A percentile compares a stretch with the other conserved stretches of the same genome.
phyloP scores from a whole-genome alignment of 1,140 invertebrate genomes.

The Apis florea region DNA sequence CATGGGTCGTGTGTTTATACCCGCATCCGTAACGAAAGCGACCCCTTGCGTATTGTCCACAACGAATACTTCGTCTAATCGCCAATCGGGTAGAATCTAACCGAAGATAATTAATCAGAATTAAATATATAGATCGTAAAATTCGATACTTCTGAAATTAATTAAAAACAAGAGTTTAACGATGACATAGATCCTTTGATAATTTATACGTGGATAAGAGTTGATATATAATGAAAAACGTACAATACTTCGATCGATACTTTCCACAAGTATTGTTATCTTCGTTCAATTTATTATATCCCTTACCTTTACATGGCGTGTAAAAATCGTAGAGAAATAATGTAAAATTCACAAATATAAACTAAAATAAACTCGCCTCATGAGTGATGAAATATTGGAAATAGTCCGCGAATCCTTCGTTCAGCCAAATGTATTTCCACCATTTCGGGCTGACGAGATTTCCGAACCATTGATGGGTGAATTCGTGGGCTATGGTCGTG shows the following conservation, averaged over 20 bases:
- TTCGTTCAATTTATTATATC: too few species aligned
- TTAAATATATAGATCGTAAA: neutral
- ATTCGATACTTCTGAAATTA: too few species aligned
- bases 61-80: slow-evolving; percentile 90
- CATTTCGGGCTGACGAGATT: slow-evolving; percentile 84
- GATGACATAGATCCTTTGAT: too few species aligned
- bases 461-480: slow-evolving; percentile 84
- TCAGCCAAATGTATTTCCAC: slow-evolving; percentile 86
- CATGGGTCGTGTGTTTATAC: slow-evolving; percentile 86
- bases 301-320: too few species aligned
- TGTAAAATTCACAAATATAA: too few species aligned
- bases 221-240: too few species aligned
- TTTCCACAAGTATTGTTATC: too few species aligned
- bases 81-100: slow-evolving; percentile 84
- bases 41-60: slow-evolving; percentile 84
- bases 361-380: slow-evolving; percentile 57
- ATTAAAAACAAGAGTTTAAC: too few species aligned
- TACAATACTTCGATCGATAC: too few species aligned
- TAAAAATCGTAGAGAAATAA: too few species aligned
- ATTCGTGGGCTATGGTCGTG: slow-evolving; percentile 84
- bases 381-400: slow-evolving; percentile 86
- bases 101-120: neutral
- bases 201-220: too few species aligned
- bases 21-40: slow-evolving; percentile 85
- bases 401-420: slow-evolving; percentile 86